Percentiles rank a stretch among this genome's conserved stretches.
Evolutionary conservation across 2,113 vertebrate genomes (phyloP).

Genomic region (Bubo scandiacus): DNA sequence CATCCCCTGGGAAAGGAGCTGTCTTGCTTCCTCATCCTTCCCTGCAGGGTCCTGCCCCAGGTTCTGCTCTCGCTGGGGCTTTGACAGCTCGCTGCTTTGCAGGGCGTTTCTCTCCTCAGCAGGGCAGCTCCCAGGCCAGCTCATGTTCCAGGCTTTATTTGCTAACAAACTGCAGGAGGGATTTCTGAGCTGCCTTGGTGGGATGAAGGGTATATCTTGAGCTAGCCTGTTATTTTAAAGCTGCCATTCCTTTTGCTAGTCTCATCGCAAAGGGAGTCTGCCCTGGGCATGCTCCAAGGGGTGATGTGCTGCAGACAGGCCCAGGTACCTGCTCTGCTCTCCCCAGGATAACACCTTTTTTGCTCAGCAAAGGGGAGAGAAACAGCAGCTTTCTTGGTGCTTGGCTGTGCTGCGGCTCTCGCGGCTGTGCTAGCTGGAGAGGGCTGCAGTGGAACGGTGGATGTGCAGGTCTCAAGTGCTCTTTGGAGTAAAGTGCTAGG

Average conservation of each 20-base stretch:
- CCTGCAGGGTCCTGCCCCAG: background rate
- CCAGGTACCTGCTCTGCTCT: background rate
- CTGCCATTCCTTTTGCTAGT: background rate
- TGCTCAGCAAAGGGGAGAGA: background rate
- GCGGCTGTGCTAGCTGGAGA: too few species aligned
- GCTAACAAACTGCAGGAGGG: background rate
- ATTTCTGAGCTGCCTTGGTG: background rate
- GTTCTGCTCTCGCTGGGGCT: background rate
- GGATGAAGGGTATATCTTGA: background rate
- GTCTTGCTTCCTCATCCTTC: background rate
- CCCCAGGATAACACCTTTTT: background rate
- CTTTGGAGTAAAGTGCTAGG: background rate
- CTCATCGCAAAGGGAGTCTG: background rate
- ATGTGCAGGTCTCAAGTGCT: fast-evolving
- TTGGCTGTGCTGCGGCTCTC: background rate
- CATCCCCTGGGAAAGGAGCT: background rate
- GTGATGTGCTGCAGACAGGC: background rate
- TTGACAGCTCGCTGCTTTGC: background rate
- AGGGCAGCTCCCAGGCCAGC: background rate
- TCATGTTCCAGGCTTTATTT: background rate
- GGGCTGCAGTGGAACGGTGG: background rate
- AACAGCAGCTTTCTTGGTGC: background rate
- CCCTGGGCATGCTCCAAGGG: background rate
- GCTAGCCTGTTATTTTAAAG: background rate
- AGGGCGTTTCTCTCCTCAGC: background rate